Evolutionary conservation across 2,797 vertebrate genomes (phyloP), one percentile per base, ranked within the genome.

Genomic region (Falco concolor): DNA sequence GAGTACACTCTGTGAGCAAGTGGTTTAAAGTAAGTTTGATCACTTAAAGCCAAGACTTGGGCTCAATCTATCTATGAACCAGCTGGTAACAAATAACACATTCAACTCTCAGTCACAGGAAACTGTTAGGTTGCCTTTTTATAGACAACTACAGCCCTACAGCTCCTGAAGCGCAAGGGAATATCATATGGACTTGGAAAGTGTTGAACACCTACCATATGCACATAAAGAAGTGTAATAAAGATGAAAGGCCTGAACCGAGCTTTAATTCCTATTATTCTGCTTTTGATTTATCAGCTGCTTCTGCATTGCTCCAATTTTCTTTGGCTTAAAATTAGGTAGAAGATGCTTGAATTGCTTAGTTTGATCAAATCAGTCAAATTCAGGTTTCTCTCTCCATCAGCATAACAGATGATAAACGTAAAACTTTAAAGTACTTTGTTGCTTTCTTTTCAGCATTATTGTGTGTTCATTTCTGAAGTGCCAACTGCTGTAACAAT

Each of bases 41-140:
- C 64, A 60, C 83, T 93, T 91, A 95, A 97, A 95, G 86, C 68
- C 90, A 96, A 75, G 76, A 69, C 65, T 82, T 91, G 72, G 78
- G 56, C 87, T 97, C 60, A 87, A 56, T 87, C 76, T 96, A 68
- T 72, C 87, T 42, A 16, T 77, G 89, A 97, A 91, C 92, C 88
- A 96, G 94, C 95, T 96, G 95, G 88, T 96, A 97, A 96, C 94
- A 97, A 96, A 96, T 96, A 97, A 97, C 96, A 97, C 78, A 84
- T 95, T 97, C 90, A 97, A 57, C 69, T 93, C 73, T 90, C 44
- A 14, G 95, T 76, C 89, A 94, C 88, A 96, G 94, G 92, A 96
- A 96, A 87, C 94, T 85, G 88, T 95, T 94, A 84, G 80, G 65
- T 90, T 93, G 61, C 86, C 72, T 94, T 97, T 97, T 97, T 96